Evolutionary conservation across 2,113 vertebrate species (phyloP).

Genomic region (Propithecus coquereli): DNA sequence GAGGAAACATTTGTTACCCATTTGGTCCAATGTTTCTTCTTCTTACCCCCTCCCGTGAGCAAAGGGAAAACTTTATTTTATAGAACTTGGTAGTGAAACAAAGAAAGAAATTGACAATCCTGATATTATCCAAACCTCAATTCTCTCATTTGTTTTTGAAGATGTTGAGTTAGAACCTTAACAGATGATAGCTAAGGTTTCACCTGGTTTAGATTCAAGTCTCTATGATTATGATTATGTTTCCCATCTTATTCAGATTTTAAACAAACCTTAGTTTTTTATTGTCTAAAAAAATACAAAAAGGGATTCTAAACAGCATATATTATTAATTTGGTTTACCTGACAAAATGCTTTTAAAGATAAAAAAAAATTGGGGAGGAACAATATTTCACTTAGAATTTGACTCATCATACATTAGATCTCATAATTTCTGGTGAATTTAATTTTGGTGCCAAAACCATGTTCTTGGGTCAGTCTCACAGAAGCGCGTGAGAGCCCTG

Average conservation of each 20-base stretch:
- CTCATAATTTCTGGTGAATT: background rate
- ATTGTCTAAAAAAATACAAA: background rate
- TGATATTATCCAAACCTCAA: background rate
- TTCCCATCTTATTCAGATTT: background rate
- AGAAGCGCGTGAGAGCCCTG: background rate
- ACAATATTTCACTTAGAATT: background rate
- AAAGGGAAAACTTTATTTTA: background rate
- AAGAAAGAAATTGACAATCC: background rate
- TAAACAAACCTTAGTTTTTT: background rate
- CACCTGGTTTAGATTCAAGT: background rate
- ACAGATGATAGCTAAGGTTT: background rate
- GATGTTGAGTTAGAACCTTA: background rate
- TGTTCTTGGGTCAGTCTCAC: conserved; percentile 5
- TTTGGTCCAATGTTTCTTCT: background rate
- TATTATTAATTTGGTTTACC: background rate
- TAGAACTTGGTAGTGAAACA: background rate
- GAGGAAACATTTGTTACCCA: background rate
- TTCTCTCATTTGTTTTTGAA: background rate
- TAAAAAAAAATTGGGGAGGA: background rate
- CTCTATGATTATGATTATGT: background rate
- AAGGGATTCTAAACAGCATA: background rate
- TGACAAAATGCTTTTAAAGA: conserved; percentile 3
- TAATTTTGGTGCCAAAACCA: background rate
- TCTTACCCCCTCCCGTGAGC: background rate
- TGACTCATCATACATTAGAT: background rate